Evolutionary conservation across 2,113 vertebrate species (phyloP), one percentile per base, ranked within the genome.

Genomic region (Aythya baeri): DNA sequence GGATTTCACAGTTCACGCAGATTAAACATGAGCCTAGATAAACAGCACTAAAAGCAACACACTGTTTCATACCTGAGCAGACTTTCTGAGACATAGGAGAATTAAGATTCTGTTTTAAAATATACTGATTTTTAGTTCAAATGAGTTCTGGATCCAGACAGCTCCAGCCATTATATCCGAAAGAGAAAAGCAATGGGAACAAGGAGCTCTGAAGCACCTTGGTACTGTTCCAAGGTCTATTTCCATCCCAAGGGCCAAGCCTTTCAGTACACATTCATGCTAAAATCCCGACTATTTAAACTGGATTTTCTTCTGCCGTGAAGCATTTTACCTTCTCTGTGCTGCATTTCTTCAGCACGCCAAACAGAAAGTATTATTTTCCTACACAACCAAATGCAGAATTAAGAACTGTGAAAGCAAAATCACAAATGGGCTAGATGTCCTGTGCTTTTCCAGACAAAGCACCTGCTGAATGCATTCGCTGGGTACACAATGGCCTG

Each of bases 121-220:
- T 3, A 62, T 32, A 83, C 1, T 66, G 87, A 44, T 50, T 94
- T 89, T 83, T 61, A 89, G 63, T 87, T 89, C 29, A 83, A 73
- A 87, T 54, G 50, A 85, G 62, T 50, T 73, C 59, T 1, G 1
- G 59, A 66, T 41, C 38, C 71, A 91, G 63, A 83, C 44, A 94
- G 63, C 23, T 74, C 41, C 32, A 83, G 49, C 70, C 62, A 88
- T 63, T 63, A 13, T 41, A 70, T 79, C 49, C 79, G 74, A 87
- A 91, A 95, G 71, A 87, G 61, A 92, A 93, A 88, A 92, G 41
- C 43, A 93, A 54, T 34, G 12, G n/a, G 27, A 94, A 66, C 27
- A 85, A 57, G 54, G 71, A 86, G 63, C 63, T 87, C 87, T 77
- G 63, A 92, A 76, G 63, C 7, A 77, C 50, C 41, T 66, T 94